Evolutionary conservation across 1,140 invertebrate genomes (phyloP).

Genomic region (Dolichoris vasculosae): DNA sequence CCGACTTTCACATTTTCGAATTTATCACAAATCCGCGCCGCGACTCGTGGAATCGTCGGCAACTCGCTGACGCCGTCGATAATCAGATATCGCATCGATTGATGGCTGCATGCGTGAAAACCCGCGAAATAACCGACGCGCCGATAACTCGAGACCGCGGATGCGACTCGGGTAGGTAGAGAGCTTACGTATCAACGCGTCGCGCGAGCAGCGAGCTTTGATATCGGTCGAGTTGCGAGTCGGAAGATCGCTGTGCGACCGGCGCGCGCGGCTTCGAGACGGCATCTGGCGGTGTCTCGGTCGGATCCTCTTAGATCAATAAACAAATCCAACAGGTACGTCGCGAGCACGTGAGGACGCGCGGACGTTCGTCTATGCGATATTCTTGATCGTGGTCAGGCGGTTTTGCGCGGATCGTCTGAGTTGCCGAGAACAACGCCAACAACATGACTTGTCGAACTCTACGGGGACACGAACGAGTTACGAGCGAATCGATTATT

Average conservation of each 20-base stretch:
- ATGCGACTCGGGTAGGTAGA: background rate
- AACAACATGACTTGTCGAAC: too few relatives aligned
- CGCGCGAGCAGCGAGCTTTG: background rate
- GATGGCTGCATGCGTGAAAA: background rate
- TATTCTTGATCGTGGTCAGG: background rate
- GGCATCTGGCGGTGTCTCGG: slow-evolving; percentile 60
- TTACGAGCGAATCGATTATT: background rate
- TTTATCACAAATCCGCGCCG: too few relatives aligned
- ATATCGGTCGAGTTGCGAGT: background rate
- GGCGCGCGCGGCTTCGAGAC: slow-evolving; percentile 37
- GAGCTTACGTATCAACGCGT: slow-evolving; percentile 8
- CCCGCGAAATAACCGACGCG: background rate
- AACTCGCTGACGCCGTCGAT: too few relatives aligned
- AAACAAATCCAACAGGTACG: slow-evolving; percentile 58
- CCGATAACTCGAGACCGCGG: background rate
- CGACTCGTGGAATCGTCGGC: too few relatives aligned
- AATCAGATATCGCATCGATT: too few relatives aligned
- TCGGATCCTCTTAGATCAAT: slow-evolving; percentile 3
- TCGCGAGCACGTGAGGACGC: slow-evolving; percentile 46
- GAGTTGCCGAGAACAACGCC: background rate
- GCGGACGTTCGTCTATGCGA: background rate
- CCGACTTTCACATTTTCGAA: too few relatives aligned
- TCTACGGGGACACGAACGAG: too few relatives aligned
- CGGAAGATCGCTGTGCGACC: slow-evolving; percentile 24
- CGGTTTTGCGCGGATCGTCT: background rate